Conservation (phyloP, 2,113 vertebrate species). For the Corynorhinus townsendii region DNA sequence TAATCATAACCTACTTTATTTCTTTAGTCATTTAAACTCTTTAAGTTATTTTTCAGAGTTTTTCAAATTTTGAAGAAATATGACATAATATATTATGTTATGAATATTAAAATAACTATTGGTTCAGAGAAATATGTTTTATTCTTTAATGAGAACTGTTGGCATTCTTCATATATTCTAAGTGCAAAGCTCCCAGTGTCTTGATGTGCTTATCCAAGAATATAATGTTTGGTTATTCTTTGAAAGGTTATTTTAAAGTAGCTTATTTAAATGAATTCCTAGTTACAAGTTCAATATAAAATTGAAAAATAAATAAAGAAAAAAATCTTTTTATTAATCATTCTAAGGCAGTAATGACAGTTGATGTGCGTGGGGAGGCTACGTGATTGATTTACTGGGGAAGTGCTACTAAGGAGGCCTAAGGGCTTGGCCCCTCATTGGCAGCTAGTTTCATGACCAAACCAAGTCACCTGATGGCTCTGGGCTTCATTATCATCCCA, state of each 20-base stretch:
- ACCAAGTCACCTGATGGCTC: not conserved
- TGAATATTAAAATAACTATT: not conserved
- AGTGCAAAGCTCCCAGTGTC: not conserved
- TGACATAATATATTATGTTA: not conserved
- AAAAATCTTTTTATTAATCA: not conserved
- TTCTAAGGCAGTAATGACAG: not conserved
- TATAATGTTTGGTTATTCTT: not conserved
- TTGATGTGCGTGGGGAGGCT: not conserved
- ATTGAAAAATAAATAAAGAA: not conserved
- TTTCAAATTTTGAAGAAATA: slow-evolving; percentile 17
- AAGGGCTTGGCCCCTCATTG: not conserved
- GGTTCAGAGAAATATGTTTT: not conserved
- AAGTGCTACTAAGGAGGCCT: not conserved
- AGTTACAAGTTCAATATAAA: not conserved
- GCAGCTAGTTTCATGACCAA: not conserved
- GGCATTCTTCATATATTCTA: not conserved
- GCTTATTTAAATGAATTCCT: not conserved
- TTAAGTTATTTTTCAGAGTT: not conserved
- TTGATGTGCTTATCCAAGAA: not conserved
- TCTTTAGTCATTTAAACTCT: not conserved
- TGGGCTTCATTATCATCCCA: not conserved
- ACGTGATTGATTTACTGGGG: not conserved
- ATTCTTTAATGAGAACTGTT: not conserved
- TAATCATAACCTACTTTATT: slow-evolving; percentile 19
- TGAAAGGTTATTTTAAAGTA: not conserved